A percentile compares a stretch with the other conserved stretches of the same genome.
Conservation (phyloP, 2,113 vertebrate species). For the Podiceps cristatus region DNA sequence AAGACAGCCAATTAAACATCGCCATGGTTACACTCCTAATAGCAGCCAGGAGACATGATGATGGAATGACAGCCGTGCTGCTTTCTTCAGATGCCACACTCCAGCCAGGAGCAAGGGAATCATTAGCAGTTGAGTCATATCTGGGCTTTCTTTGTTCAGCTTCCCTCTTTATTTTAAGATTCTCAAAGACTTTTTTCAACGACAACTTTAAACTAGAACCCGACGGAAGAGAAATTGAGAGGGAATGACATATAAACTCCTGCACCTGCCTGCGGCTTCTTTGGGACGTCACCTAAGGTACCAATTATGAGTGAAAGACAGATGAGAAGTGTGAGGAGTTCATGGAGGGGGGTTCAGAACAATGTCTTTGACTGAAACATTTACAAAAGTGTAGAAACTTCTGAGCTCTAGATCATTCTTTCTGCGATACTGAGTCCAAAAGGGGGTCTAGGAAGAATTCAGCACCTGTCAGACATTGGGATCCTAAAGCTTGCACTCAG, state of each 20-base stretch:
- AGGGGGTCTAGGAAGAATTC: not conserved
- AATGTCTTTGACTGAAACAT: not conserved
- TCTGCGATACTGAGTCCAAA: not conserved
- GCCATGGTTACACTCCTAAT: slow-evolving; percentile 48
- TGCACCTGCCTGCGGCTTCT: not conserved
- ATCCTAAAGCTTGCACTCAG: not conserved
- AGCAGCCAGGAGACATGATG: not conserved
- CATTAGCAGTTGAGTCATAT: slow-evolving; percentile 51
- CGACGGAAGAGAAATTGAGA: not conserved
- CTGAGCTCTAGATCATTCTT: not conserved
- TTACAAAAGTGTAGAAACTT: not conserved
- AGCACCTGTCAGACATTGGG: not conserved
- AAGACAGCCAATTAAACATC: slow-evolving; percentile 46
- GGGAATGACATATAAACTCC: not conserved
- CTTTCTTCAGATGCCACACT: not conserved
- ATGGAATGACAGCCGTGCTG: slow-evolving; percentile 32
- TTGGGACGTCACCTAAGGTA: not conserved
- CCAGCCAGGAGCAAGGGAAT: slow-evolving; percentile 42
- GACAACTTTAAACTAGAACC: not conserved
- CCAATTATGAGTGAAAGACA: not conserved
- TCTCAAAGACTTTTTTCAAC: slow-evolving; percentile 45
- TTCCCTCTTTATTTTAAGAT: slow-evolving; percentile 48
- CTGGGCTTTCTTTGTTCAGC: slow-evolving; percentile 28
- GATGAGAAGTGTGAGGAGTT: not conserved
- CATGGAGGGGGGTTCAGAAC: not conserved